A percentile compares a stretch with the other conserved stretches of the same genome.
Conservation (phyloP, 2,797 vertebrate species). For the Aselliscus stoliczkanus region DNA sequence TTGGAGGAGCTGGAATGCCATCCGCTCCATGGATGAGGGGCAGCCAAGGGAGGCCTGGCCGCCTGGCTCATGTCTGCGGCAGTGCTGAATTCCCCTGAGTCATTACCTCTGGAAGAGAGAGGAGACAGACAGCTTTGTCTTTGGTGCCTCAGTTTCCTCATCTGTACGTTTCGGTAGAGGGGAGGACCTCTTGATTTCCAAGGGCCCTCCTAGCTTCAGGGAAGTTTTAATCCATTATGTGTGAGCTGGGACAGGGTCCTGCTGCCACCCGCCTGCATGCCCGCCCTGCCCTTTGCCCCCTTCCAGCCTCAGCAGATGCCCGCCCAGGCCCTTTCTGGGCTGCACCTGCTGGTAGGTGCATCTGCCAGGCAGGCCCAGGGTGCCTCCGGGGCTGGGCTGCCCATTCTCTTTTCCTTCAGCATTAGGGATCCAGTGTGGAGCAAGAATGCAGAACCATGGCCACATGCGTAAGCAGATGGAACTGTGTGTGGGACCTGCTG, state of each 20-base stretch:
- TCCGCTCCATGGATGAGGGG: neutral
- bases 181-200: neutral
- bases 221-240: neutral
- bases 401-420: neutral
- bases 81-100: conserved; percentile 40
- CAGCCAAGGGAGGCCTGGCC: conserved; percentile 11
- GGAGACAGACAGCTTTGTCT: neutral
- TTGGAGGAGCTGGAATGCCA: neutral
- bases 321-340: neutral
- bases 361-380: neutral
- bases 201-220: neutral
- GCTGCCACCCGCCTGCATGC: neutral
- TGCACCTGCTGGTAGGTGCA: neutral
- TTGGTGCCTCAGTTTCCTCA: neutral
- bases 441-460: neutral
- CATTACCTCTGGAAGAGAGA: conserved; percentile 17
- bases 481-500: neutral
- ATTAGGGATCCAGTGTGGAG: neutral
- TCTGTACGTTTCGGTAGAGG: neutral
- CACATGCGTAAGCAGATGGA: neutral
- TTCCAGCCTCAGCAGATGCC: neutral
- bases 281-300: neutral
- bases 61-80: neutral
- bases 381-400: neutral
- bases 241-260: neutral